These are phyloP conservation scores for Bagarius yarrelli DNA, from an alignment of 2,113 vertebrate genomes.

Conservation along the genomic window DNA sequence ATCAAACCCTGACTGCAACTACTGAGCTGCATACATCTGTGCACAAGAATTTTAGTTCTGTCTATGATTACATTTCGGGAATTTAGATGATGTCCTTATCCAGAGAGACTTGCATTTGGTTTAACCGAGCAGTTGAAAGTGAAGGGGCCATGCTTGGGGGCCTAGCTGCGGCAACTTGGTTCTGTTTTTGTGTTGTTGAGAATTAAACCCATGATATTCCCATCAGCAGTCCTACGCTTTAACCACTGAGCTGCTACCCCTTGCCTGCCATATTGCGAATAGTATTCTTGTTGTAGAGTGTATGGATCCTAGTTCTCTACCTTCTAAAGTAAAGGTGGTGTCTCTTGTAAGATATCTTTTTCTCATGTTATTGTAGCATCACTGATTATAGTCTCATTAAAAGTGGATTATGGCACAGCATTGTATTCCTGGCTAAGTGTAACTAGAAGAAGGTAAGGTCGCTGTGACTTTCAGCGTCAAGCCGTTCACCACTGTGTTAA, in stretches of 20 bases:
- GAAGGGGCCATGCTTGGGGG: too few species aligned
- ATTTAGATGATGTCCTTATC: too few species aligned
- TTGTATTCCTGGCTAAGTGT: background rate
- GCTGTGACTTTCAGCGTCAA: background rate
- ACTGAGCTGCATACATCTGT: background rate
- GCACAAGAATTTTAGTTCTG: background rate
- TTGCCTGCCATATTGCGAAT: too few species aligned
- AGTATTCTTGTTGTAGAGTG: background rate
- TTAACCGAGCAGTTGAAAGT: too few species aligned
- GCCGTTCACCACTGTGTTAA: background rate
- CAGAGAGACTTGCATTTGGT: too few species aligned
- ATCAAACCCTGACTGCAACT: background rate
- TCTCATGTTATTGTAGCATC: background rate
- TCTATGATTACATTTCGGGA: background rate
- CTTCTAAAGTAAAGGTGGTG: background rate
- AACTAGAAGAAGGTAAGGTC: background rate
- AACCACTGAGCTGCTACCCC: too few species aligned
- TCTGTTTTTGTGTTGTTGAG: too few species aligned
- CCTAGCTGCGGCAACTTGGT: too few species aligned
- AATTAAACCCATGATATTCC: too few species aligned
- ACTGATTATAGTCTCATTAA: slow-evolving; percentile 16
- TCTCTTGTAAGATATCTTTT: slow-evolving; percentile 1
- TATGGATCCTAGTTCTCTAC: slow-evolving; percentile 16
- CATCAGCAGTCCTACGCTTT: too few species aligned
- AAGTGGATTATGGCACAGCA: background rate